phyloP scores from a whole-genome alignment of 2,113 vertebrate genomes.

The Gymnobelideus leadbeateri region DNA sequence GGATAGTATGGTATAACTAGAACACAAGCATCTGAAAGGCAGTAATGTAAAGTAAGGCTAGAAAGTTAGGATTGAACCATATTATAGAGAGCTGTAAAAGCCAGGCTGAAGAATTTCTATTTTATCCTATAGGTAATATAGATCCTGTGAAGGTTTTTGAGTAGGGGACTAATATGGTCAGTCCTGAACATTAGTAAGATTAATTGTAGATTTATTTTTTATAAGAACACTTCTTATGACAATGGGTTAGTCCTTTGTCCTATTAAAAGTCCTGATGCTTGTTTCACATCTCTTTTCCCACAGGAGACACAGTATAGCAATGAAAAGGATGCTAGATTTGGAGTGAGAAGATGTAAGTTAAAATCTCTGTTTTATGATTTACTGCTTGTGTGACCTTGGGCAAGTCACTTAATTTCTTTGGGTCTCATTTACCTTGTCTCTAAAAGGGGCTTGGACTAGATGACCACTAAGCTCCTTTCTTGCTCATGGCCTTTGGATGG shows the following conservation, averaged over 20 bases:
- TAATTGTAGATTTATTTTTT: not conserved
- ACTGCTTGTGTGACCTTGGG: not conserved
- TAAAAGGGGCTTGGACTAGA: not conserved
- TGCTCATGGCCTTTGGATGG: not conserved
- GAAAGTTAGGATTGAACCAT: not conserved
- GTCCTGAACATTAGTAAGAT: not conserved
- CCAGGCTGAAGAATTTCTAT: not conserved
- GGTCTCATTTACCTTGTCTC: not conserved
- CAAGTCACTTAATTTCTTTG: not conserved
- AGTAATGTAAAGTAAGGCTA: not conserved
- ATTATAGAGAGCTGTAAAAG: not conserved
- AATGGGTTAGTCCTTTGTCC: not conserved
- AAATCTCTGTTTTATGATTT: not conserved
- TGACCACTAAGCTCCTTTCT: not conserved
- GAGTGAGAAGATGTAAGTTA: not conserved
- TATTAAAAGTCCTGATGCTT: not conserved
- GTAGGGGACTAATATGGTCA: not conserved
- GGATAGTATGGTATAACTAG: not conserved
- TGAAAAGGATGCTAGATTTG: not conserved
- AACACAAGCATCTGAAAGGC: not conserved
- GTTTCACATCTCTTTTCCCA: not conserved
- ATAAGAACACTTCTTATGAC: not conserved
- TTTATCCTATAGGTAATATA: not conserved
- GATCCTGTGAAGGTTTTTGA: not conserved
- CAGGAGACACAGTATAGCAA: not conserved